Percentiles rank a stretch among this genome's conserved stretches.
Conservation (phyloP, 1,140 invertebrate species). For the Lineus longissimus region DNA sequence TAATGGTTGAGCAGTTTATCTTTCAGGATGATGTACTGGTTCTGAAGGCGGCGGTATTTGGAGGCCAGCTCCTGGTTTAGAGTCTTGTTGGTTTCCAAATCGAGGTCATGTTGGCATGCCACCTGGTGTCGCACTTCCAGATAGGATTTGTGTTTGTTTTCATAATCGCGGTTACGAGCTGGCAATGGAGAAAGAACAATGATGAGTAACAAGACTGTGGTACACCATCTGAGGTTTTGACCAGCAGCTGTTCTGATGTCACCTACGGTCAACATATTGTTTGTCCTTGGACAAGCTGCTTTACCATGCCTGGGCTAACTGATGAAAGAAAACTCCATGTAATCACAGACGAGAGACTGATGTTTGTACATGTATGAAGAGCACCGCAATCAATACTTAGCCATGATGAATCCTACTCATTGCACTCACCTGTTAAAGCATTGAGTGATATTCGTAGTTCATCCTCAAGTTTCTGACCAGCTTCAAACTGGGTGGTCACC, state of each 20-base stretch:
- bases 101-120: background rate
- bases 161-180: conserved; percentile 32
- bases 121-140: conserved; percentile 25
- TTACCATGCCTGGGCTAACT: too few relatives aligned
- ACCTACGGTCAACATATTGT: too few relatives aligned
- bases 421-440: conserved; percentile 19
- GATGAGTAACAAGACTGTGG: too few relatives aligned
- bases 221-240: too few relatives aligned
- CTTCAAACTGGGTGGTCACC: conserved; percentile 30
- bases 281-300: too few relatives aligned
- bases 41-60: conserved; percentile 42
- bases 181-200: conserved; percentile 10
- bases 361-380: too few relatives aligned
- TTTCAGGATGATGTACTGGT: conserved; percentile 35
- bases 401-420: too few relatives aligned
- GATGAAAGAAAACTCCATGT: too few relatives aligned
- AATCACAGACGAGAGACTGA: too few relatives aligned
- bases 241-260: too few relatives aligned
- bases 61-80: conserved; percentile 41
- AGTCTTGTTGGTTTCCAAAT: conserved; percentile 9
- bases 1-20: conserved; percentile 41
- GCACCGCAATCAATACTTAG: too few relatives aligned
- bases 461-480: conserved; percentile 32
- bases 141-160: conserved; percentile 27
- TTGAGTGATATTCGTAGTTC: conserved; percentile 25